Conservation (phyloP, 2,888 invertebrate genomes). For the Chymomyza procnemis region DNA sequence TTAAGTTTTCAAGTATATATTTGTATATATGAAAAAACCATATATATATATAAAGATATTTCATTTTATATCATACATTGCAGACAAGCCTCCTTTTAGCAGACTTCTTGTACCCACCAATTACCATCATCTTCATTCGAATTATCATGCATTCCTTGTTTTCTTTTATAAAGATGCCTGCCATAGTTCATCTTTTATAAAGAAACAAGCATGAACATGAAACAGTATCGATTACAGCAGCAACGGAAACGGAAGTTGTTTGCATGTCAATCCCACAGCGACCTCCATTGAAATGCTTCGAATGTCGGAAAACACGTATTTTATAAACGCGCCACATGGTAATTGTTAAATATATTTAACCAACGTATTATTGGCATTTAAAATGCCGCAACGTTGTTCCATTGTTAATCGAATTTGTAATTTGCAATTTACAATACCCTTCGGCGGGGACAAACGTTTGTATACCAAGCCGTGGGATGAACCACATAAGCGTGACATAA, state of each 20-base stretch:
- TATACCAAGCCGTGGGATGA: no score
- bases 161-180: no score
- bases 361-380: not conserved
- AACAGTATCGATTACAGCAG: not conserved
- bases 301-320: conserved; percentile 1
- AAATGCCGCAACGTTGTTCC: not conserved
- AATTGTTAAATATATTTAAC: not conserved
- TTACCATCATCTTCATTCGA: no score
- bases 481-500: not conserved
- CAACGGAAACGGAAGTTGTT: conserved; percentile 50
- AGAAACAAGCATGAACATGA: not conserved
- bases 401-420: conserved; percentile 41
- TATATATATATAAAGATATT: no score
- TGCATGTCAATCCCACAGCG: conserved; percentile 32
- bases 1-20: no score
- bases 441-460: not conserved
- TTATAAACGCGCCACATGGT: not conserved
- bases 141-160: no score
- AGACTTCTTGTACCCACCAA: no score
- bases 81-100: no score
- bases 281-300: not conserved
- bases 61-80: no score
- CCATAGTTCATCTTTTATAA: not conserved
- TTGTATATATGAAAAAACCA: no score
- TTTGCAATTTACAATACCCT: not conserved